phyloP scores from a whole-genome alignment of 2,113 vertebrate genomes.

The Zingel zingel region DNA sequence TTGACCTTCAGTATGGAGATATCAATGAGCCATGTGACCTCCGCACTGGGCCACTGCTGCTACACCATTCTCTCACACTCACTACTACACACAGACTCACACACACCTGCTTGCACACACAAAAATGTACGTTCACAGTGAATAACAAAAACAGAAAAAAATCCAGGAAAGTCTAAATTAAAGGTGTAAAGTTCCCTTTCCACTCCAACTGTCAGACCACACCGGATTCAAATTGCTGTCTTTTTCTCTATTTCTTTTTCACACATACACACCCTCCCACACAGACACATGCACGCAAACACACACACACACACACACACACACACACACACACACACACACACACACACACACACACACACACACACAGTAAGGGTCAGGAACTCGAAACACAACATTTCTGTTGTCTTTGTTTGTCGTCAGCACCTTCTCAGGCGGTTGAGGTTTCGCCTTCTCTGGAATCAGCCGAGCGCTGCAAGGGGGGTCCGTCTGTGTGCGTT shows the following conservation, averaged over 20 bases:
- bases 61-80: conserved; percentile 51
- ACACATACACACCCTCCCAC: not conserved
- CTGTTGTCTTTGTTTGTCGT: conserved; percentile 82
- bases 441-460: conserved; percentile 79
- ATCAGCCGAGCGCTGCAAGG: conserved; percentile 70
- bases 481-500: conserved; percentile 68
- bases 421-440: conserved; percentile 85
- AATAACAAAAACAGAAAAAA: not conserved
- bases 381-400: conserved; percentile 74
- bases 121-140: conserved; percentile 4
- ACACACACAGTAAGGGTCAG: conserved; percentile 21
- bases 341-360: conserved; percentile 13
- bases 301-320: conserved; percentile 12
- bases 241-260: not conserved
- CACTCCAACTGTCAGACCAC: not conserved
- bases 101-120: conserved; percentile 39
- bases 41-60: conserved; percentile 57
- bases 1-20: conserved; percentile 85
- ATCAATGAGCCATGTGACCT: conserved; percentile 78
- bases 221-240: not conserved
- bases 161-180: not conserved
- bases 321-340: not conserved
- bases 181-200: conserved; percentile 18
- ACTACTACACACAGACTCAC: conserved; percentile 41
- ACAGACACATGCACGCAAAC: not conserved